Percentiles rank a stretch among this genome's conserved stretches.
Conservation (phyloP, 2,113 vertebrate species). For the Triplophysa siluroides region DNA sequence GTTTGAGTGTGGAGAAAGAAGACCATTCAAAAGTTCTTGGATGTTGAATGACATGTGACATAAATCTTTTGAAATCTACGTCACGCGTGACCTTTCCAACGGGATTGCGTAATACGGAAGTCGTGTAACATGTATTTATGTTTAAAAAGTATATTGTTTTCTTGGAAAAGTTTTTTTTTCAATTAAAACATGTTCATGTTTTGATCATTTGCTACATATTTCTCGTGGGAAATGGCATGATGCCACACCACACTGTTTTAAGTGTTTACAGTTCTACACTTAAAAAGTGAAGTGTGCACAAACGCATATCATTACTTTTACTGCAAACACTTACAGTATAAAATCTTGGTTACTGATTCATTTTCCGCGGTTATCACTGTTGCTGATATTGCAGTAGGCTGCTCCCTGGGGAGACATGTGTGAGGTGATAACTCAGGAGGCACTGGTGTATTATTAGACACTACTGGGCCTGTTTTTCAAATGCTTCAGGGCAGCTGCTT, state of each 20-base stretch:
- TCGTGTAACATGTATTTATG: too few relatives aligned
- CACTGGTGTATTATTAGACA: conserved; percentile 71
- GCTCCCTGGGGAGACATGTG: conserved; percentile 15
- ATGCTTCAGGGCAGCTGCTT: conserved; percentile 70
- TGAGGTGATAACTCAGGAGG: conserved; percentile 61
- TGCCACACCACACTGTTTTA: background rate
- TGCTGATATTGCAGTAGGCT: conserved; percentile 37
- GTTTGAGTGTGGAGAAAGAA: too few relatives aligned
- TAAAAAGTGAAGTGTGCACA: background rate
- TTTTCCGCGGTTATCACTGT: conserved; percentile 36
- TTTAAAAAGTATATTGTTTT: too few relatives aligned
- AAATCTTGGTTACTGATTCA: conserved; percentile 26
- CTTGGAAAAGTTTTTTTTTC: too few relatives aligned
- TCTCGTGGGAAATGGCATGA: background rate
- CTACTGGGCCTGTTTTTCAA: conserved; percentile 62
- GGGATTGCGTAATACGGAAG: too few relatives aligned
- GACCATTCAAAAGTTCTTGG: too few relatives aligned
- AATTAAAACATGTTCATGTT: background rate
- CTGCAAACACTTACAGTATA: background rate
- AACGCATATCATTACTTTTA: conserved; percentile 17
- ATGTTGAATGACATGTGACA: too few relatives aligned
- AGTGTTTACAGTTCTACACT: background rate
- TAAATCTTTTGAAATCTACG: too few relatives aligned
- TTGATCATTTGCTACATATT: background rate
- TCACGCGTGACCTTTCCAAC: too few relatives aligned